Base-by-base conservation (phyloP, 2,113 vertebrate species). In the Sturnus vulgaris region DNA sequence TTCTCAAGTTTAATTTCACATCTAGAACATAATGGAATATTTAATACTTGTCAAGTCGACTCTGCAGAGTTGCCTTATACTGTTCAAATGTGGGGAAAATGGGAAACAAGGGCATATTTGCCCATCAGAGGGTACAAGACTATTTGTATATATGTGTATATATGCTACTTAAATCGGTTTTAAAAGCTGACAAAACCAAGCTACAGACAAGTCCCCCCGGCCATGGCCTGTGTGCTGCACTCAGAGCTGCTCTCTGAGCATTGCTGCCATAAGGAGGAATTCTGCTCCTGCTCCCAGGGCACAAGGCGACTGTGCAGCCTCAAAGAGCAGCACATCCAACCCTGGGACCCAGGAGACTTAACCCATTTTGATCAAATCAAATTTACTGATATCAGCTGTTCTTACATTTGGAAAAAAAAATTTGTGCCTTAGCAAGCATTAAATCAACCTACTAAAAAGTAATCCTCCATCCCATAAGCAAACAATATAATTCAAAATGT, bases 221-320 rank as follows among this genome's bases (percentile, higher is more conserved):
- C 11, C 5, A 6, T 7, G 31, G 22, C 1, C 61, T 18, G 24
- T n/a, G 73, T 70, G 10, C 64, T 42, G 2, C 16, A 11, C 12
- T 31, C 40, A 25, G 17, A 35, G 42, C 73, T 92, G n/a, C 24
- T 70, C 42, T 27, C 8, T 35, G 22, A 72, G 55, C 55, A 22
- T 1, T 3, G 10, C 55, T 37, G 44, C 25, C 37, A 33, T 3
- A 9, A 68, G 56, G 20, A 68, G 13, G 3, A 9, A 3, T 9
- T 28, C 20, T 57, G 46, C 49, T 68, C 27, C 37, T 56, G 37
- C 44, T 76, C n/a, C 46, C 33, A 31, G 40, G 33, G 28, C 46
- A 57, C 9, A 5, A 3, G n/a, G 15, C 0, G 0, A 49, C 31
- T 2, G 5, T 10, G 42, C 42, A 71, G 39, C 46, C 37, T 49